phyloP scores from a whole-genome alignment of 2,113 vertebrate genomes.

The Mesoclemmys tuberculata region DNA sequence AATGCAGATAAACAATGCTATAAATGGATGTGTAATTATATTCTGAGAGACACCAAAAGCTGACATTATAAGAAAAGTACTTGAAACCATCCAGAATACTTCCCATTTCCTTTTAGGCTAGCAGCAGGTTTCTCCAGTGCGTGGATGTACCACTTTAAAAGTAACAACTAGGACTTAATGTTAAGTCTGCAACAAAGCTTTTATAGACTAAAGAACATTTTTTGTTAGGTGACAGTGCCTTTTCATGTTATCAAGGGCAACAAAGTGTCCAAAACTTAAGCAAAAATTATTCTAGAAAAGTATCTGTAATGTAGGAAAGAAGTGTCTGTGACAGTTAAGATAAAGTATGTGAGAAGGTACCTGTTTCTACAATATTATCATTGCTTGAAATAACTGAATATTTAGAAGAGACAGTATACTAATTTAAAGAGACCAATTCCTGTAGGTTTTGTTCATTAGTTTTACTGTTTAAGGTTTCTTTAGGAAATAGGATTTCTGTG shows the following conservation, averaged over 20 bases:
- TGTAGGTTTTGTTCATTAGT: not conserved
- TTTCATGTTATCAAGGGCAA: conserved; percentile 2
- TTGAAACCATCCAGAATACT: not conserved
- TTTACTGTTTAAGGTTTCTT: not conserved
- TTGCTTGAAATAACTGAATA: not conserved
- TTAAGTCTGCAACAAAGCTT: not conserved
- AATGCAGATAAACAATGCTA: not conserved
- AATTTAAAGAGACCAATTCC: not conserved
- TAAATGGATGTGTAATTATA: conserved; percentile 9
- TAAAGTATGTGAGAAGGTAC: not conserved
- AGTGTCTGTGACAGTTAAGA: not conserved
- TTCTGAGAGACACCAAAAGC: not conserved
- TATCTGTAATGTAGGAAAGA: not conserved
- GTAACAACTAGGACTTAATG: not conserved
- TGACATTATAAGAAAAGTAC: conserved; percentile 25
- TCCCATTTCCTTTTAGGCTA: not conserved
- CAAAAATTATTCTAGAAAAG: not conserved
- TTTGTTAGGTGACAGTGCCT: not conserved
- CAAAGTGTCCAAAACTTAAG: not conserved
- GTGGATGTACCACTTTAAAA: not conserved
- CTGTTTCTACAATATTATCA: not conserved
- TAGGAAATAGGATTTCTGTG: not conserved
- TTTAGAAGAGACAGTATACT: not conserved
- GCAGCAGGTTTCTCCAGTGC: not conserved
- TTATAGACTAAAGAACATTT: conserved; percentile 3